Percentiles rank a stretch among this genome's conserved stretches.
These are phyloP conservation scores for Enteromius mattozi DNA, from an alignment of 2,797 vertebrate genomes.

Conservation along the genomic window DNA sequence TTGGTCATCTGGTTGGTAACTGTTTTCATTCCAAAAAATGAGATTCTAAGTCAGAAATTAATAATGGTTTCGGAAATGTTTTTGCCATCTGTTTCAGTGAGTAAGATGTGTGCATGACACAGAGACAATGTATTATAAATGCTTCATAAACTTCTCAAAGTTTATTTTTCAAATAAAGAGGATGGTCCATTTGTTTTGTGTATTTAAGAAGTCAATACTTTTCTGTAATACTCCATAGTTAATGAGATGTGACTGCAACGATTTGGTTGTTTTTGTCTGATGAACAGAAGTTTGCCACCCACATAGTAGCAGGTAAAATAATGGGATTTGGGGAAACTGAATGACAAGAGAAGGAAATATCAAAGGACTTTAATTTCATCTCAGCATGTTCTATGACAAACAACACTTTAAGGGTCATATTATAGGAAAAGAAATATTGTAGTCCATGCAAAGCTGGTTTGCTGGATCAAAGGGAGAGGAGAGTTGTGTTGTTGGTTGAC, in stretches of 20 bases:
- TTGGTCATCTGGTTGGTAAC: conserved; percentile 49
- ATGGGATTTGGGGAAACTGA: conserved; percentile 4
- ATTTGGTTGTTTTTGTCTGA: conserved; percentile 26
- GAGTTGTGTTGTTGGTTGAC: not conserved
- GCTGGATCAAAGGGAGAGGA: not conserved
- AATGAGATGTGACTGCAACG: conserved; percentile 17
- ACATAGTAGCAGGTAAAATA: conserved; percentile 20
- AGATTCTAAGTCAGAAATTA: conserved; percentile 45
- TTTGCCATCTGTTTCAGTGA: conserved; percentile 5
- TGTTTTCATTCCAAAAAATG: conserved; percentile 53
- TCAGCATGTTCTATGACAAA: not conserved
- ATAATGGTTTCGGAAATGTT: conserved; percentile 41
- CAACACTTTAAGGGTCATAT: not conserved
- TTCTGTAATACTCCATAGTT: not conserved
- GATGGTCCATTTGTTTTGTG: not conserved
- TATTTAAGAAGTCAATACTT: not conserved
- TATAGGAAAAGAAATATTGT: not conserved
- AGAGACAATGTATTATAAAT: not conserved
- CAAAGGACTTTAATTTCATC: conserved; percentile 8
- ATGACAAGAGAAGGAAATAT: conserved; percentile 5
- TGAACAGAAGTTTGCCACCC: not conserved
- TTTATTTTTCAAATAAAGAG: not conserved
- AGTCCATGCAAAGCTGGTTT: not conserved
- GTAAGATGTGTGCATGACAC: not conserved
- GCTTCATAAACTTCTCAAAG: not conserved